Base-by-base conservation (phyloP, 2,888 invertebrate species). In the Zhengitettix transpicula region DNA sequence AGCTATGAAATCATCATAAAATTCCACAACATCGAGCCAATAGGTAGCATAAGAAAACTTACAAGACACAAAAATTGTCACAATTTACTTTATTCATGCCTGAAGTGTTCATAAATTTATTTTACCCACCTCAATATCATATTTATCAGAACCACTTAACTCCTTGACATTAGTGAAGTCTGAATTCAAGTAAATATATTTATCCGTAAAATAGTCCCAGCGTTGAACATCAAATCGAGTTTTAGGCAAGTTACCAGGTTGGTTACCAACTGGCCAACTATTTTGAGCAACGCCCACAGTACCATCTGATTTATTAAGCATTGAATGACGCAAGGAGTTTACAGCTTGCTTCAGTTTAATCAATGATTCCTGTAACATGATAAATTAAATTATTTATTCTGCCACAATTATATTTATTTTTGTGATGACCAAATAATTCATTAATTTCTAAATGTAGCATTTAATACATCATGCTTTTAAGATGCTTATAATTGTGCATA, bases 141-240 rank as follows among this genome's bases (percentile, higher is more conserved):
- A 68, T 56, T 80, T 77, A 69, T 86, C 84, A 28, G 83, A 81
- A 58, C 81, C 81, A 59, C 76, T 74, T 52, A 92, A 77, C 59
- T 77, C 75, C 58, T 80, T 80, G 2, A 85, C 75, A 64, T 84
- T 87, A 64, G 80, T 81, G 68, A 85, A 86, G 68, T 93, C 90
- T 72, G 87, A 85, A 40, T 87, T 83, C 72, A 89, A 81, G 71
- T 87, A 87, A 51, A 88, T 81, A 71, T 94, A 89, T 16, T 87
- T 85, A 63, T 78, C 79, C 70, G 94, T 95, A 71, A 97, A 87
- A 69, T 87, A 84, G 58, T 87, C 83, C 89, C 94, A 96, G 53
- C 83, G 82, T 56, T 90, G 78, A 64, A 95, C 81, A 74, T 95
- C 92, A 75, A 87, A 87, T 66, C 92, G 78, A 58, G 83, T 84